Base-by-base conservation (phyloP, 2,888 invertebrate genomes). In the Ctena decussata region DNA sequence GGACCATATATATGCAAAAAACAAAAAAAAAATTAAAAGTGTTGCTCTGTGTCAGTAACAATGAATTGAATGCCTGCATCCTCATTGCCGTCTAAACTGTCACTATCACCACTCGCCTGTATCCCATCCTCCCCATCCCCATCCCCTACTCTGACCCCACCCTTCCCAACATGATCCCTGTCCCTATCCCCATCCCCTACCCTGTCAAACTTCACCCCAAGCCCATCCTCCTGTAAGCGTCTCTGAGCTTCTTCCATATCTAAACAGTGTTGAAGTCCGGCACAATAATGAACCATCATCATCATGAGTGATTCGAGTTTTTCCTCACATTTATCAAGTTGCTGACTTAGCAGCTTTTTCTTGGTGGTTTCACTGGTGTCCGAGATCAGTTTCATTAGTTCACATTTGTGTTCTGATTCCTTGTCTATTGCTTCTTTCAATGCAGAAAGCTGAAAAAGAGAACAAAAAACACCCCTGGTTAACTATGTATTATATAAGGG, bases 281-380 rank as follows among this genome's bases (percentile, higher is more conserved):
- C 98, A 96, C 99, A 99, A 96, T 98, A 98, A 96, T 99, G 98
- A 90, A 99, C 96, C 97, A 99, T 98, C 89, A 99, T 97, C 77
- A 99, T 98, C 74, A 98, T 98, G 86, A 99, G 96, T 0, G 98
- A 98, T 96, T 98, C 98, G 11, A 98, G 98, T 93, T 98, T 97
- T 89, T 98, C 97, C 94, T 99, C 98, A 65, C 98, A 97, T 94
- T 97, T 97, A 90, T 96, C 95, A 41, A 96, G 96, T 39, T 96
- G 94, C 73, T 93, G 92, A 18, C 94, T 92, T 73, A 95, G 81
- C 77, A 86, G 84, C 70, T 89, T 90, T 44, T 89, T 89, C 77
- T 86, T 87, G 60, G 82, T 84, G n/a, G 86, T 77, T 57, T 96
- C 95, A 27, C 92, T 91, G 0, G 93, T 91, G 24, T 93, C 93